These are phyloP conservation scores for Tachuris rubrigastra DNA, from an alignment of 2,113 vertebrate species.

Conservation along the genomic window DNA sequence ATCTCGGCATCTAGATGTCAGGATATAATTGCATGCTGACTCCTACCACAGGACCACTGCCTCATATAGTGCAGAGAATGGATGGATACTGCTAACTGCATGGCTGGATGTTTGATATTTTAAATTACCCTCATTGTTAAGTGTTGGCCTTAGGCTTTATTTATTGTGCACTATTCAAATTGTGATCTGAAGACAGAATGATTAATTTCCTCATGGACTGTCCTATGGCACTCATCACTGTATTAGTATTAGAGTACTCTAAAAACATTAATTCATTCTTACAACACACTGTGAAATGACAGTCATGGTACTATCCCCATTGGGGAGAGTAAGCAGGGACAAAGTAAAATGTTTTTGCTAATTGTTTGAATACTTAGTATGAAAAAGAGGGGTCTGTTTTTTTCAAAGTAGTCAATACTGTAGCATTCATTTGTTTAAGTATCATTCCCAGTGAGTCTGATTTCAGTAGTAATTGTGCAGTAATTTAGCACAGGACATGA, in stretches of 20 bases:
- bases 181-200: slow-evolving; percentile 42
- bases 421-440: neutral
- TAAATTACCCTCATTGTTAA: slow-evolving; percentile 48
- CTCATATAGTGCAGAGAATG: slow-evolving; percentile 8
- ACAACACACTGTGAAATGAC: slow-evolving; percentile 12
- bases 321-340: slow-evolving; percentile 40
- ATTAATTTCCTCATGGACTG: slow-evolving; percentile 44
- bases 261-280: slow-evolving; percentile 45
- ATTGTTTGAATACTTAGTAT: slow-evolving; percentile 6
- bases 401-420: neutral
- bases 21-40: slow-evolving; percentile 13
- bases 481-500: neutral
- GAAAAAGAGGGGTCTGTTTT: neutral
- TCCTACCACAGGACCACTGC: slow-evolving; percentile 9
- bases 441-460: neutral
- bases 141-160: slow-evolving; percentile 18
- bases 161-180: slow-evolving; percentile 47
- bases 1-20: neutral
- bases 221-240: slow-evolving; percentile 45
- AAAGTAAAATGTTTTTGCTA: neutral
- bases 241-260: slow-evolving; percentile 7
- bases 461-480: neutral
- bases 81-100: slow-evolving; percentile 20
- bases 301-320: neutral
- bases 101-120: slow-evolving; percentile 41